Evolutionary conservation across 1,140 invertebrate genomes (phyloP).

Genomic region (Trialeurodes vaporariorum): DNA sequence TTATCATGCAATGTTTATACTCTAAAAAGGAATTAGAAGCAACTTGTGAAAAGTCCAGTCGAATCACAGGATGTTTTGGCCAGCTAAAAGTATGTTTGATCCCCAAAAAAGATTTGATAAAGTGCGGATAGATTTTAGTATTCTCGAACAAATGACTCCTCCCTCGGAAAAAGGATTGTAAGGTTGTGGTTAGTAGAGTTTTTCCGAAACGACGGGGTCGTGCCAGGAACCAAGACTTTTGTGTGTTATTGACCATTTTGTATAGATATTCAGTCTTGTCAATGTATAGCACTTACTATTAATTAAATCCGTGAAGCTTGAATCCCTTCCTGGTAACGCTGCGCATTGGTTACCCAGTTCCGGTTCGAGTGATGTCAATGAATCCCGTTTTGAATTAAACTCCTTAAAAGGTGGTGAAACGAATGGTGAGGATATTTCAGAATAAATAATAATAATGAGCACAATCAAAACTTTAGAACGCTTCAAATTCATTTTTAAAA

Average conservation of each 20-base stretch:
- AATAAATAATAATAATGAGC: background rate
- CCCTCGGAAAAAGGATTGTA: background rate
- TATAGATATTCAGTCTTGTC: background rate
- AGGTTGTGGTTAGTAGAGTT: background rate
- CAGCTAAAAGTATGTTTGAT: too few species aligned
- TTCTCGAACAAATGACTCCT: background rate
- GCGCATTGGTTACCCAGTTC: background rate
- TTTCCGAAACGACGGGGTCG: background rate
- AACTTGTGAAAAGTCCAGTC: background rate
- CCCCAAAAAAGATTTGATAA: background rate
- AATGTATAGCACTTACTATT: background rate
- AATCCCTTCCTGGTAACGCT: background rate
- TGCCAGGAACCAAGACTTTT: background rate
- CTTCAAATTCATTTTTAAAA: background rate
- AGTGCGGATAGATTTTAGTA: background rate
- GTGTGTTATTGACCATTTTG: background rate
- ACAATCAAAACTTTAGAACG: background rate
- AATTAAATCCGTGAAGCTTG: background rate
- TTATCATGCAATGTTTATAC: background rate
- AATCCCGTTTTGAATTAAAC: background rate
- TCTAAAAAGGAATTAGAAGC: too few species aligned
- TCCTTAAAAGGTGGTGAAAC: background rate
- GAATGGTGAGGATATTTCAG: background rate
- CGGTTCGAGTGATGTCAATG: background rate
- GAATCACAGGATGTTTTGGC: background rate